A percentile compares a stretch with the other conserved stretches of the same genome.
These are phyloP conservation scores for Venustoraphidia nigricollis DNA, from an alignment of 2,888 invertebrate genomes.

Conservation along the genomic window DNA sequence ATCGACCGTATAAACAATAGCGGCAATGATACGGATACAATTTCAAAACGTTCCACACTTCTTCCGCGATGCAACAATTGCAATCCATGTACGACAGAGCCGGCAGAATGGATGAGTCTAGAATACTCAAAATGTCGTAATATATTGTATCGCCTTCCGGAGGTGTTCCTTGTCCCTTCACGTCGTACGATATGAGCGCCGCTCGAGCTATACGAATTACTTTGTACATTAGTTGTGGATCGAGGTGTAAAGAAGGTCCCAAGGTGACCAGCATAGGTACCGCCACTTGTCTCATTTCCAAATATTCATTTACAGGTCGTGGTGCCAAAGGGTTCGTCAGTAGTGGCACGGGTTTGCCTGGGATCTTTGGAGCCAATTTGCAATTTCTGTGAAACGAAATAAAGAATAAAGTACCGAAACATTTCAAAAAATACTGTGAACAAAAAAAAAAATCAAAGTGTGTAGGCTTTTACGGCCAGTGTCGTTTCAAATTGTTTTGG, in stretches of 20 bases:
- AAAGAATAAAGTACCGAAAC: conserved; percentile 2
- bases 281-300: conserved; percentile 56
- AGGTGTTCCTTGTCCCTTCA: conserved; percentile 18
- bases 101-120: conserved; percentile 83
- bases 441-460: background rate
- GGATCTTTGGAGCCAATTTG: conserved; percentile 54
- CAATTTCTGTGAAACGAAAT: conserved; percentile 39
- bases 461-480: too few species aligned
- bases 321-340: conserved; percentile 45
- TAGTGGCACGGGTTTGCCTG: conserved; percentile 35
- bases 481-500: too few species aligned
- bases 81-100: conserved; percentile 81
- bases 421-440: background rate
- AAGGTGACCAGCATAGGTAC: conserved; percentile 75
- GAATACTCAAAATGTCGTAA: conserved; percentile 67
- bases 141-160: conserved; percentile 44
- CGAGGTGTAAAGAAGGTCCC: conserved; percentile 76
- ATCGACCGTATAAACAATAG: conserved; percentile 79
- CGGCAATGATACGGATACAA: conserved; percentile 74
- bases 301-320: conserved; percentile 47
- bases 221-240: conserved; percentile 85
- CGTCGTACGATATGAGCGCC: conserved; percentile 19
- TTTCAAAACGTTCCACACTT: conserved; percentile 82
- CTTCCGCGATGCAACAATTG: conserved; percentile 93
- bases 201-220: conserved; percentile 38